Percentiles rank a stretch among this genome's conserved stretches.
phyloP scores from a whole-genome alignment of 2,888 invertebrate genomes.

The Margaritifera margaritifera region DNA sequence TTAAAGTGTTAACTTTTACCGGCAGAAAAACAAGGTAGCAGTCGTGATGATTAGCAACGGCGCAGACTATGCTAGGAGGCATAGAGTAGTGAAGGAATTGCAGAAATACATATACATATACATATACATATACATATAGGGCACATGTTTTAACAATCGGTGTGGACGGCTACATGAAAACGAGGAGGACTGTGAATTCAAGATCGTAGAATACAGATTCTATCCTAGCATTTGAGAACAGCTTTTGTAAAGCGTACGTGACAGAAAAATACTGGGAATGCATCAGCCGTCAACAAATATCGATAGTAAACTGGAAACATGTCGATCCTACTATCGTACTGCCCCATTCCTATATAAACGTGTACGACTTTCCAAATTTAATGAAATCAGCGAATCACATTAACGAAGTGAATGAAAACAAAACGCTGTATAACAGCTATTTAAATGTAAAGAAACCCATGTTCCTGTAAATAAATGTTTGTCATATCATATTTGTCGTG shows the following conservation, averaged over 20 bases:
- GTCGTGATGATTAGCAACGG: conserved; percentile 24
- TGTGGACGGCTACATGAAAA: no score
- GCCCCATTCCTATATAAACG: no score
- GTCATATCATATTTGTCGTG: no score
- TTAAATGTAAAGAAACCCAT: conserved; percentile 19
- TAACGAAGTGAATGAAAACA: conserved; percentile 19
- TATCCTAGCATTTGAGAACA: conserved; percentile 27
- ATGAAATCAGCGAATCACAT: conserved; percentile 21
- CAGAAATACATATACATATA: conserved; percentile 10
- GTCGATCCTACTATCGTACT: conserved; percentile 15
- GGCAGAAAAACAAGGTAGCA: conserved; percentile 2
- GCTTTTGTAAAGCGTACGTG: conserved; percentile 20
- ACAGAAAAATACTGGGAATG: conserved; percentile 27
- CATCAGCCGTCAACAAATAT: conserved; percentile 11
- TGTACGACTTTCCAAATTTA: conserved; percentile 16
- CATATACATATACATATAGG: no score
- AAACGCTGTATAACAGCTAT: conserved; percentile 22
- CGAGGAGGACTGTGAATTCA: conserved; percentile 10
- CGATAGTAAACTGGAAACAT: conserved; percentile 21
- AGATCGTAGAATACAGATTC: conserved; percentile 14
- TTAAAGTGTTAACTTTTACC: conserved; percentile 6
- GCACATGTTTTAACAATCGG: no score
- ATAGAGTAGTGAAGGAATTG: conserved; percentile 18
- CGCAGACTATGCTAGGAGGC: no score
- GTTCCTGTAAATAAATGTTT: no score